Conservation (phyloP, 2,113 vertebrate species). For the Burhinus oedicnemus region DNA sequence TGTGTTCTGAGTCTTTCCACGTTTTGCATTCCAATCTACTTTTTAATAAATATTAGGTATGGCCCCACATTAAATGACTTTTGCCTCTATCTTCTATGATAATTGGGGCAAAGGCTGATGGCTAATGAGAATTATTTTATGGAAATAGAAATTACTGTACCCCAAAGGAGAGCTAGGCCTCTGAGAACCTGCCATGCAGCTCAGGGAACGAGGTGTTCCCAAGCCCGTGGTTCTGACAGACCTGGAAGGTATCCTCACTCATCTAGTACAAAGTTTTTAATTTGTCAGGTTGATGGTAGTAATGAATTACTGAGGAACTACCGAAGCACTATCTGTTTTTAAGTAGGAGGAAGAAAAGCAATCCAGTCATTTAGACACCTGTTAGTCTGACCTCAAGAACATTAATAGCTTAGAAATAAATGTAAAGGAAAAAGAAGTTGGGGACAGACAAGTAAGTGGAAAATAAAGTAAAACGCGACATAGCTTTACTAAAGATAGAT, state of each 20-base stretch:
- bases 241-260: neutral
- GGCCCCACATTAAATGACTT: neutral
- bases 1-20: neutral
- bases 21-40: neutral
- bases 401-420: neutral
- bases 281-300: neutral
- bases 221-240: neutral
- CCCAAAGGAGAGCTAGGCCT: neutral
- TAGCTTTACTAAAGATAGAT: neutral
- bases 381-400: neutral
- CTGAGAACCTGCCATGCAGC: neutral
- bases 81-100: neutral
- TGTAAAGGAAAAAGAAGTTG: neutral
- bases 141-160: neutral
- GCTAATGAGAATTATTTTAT: neutral
- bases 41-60: neutral
- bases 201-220: neutral
- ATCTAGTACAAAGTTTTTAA: neutral
- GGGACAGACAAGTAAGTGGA: neutral
- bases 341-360: neutral
- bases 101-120: neutral
- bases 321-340: neutral
- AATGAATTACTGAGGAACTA: neutral
- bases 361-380: neutral
- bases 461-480: neutral